Evolutionary conservation across 2,113 vertebrate genomes (phyloP).

Genomic region (Bungarus multicinctus): DNA sequence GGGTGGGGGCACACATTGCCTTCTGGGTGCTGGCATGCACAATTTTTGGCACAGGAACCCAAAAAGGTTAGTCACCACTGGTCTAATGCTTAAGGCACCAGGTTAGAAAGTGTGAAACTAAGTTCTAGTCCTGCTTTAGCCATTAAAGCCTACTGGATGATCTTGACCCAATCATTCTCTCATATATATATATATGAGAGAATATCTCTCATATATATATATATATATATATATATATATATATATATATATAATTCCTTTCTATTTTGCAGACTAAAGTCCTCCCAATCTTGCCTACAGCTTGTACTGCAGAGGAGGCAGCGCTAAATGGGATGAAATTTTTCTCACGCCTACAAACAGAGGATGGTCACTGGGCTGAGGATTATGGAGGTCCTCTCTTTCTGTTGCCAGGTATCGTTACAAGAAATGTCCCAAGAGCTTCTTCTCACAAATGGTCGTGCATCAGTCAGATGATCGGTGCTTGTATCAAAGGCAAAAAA

Average conservation of each 20-base stretch:
- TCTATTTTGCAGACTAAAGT: constrained; percentile 65
- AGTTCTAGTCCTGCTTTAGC: background rate
- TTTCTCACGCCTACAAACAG: constrained; percentile 83
- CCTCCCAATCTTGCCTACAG: constrained; percentile 60
- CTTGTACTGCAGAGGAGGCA: constrained; percentile 69
- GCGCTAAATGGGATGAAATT: constrained; percentile 83
- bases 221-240: too few species aligned
- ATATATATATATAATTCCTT: too few species aligned
- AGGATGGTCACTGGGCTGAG: constrained; percentile 94
- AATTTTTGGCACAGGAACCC: too few species aligned
- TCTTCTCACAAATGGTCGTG: background rate
- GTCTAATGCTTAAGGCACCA: background rate
- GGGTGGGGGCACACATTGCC: too few species aligned
- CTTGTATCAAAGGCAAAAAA: background rate
- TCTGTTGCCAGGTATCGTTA: constrained; percentile 83
- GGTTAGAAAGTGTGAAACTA: background rate
- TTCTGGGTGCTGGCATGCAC: too few species aligned
- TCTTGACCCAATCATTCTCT: background rate
- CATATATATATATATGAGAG: too few species aligned
- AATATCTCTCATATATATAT: too few species aligned
- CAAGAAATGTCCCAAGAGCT: too few species aligned
- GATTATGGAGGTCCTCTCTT: constrained; percentile 95
- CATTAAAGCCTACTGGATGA: background rate
- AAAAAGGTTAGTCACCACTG: background rate
- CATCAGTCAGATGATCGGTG: background rate